These are phyloP conservation scores for Drosophila persimilis DNA, from an alignment of 1,140 invertebrate genomes.

Conservation along the genomic window DNA sequence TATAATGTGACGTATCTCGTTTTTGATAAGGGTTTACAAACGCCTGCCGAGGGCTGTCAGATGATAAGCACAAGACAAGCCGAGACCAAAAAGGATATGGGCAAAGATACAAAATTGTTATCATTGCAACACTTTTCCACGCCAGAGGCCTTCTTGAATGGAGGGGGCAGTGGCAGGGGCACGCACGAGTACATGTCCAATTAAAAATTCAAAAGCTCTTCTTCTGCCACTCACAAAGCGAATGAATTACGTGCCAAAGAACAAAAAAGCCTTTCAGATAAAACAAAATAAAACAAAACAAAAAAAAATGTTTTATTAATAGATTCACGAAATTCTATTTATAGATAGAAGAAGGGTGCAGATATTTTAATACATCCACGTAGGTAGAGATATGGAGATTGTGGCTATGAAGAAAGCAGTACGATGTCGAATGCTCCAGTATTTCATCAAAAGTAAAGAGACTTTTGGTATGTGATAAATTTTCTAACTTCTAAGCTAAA, in stretches of 20 bases:
- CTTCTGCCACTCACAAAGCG: slow-evolving; percentile 44
- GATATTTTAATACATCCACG: no score
- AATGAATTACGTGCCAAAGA: slow-evolving; percentile 36
- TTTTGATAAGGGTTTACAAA: slow-evolving; percentile 36
- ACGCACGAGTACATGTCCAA: slow-evolving; percentile 31
- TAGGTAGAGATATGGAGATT: not conserved
- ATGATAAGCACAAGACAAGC: slow-evolving; percentile 45
- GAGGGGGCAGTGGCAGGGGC: not conserved
- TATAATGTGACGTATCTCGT: slow-evolving; percentile 42
- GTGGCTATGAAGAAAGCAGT: no score
- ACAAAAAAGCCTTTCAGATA: slow-evolving; percentile 22
- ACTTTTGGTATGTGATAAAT: no score
- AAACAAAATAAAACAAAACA: slow-evolving; percentile 3
- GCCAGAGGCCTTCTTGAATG: no score
- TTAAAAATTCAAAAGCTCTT: slow-evolving; percentile 51
- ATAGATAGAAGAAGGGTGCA: not conserved
- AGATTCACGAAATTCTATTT: slow-evolving; percentile 10
- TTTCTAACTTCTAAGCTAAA: no score
- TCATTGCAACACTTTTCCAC: slow-evolving; percentile 33
- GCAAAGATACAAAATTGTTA: slow-evolving; percentile 23
- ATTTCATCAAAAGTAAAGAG: no score
- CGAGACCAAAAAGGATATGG: slow-evolving; percentile 19
- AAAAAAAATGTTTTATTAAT: slow-evolving; percentile 30
- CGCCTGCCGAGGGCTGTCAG: slow-evolving; percentile 19
- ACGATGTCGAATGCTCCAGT: no score